A percentile compares a stretch with the other conserved stretches of the same genome.
Evolutionary conservation across 2,113 vertebrate species (phyloP).

Genomic region (Gorsachius goisagi): DNA sequence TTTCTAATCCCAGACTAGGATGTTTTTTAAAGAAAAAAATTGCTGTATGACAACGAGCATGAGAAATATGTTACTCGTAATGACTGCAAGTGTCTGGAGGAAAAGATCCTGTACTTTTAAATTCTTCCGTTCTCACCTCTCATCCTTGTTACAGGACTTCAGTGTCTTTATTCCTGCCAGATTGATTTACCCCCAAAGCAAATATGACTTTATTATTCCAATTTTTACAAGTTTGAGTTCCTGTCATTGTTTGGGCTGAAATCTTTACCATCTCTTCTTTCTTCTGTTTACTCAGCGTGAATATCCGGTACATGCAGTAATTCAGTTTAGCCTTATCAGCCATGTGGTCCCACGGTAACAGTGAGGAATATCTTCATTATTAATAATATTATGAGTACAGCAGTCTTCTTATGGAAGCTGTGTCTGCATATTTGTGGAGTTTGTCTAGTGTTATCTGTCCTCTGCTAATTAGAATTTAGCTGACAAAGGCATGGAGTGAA

Average conservation of each 20-base stretch:
- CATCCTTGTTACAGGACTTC: background rate
- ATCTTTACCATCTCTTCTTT: slow-evolving; percentile 44
- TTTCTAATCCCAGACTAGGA: background rate
- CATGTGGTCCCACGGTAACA: slow-evolving; percentile 14
- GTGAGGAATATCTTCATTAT: slow-evolving; percentile 62
- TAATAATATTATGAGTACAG: slow-evolving; percentile 47
- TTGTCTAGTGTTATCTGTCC: slow-evolving; percentile 44
- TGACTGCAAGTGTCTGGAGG: background rate
- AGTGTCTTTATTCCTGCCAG: background rate
- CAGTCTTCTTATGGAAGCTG: background rate
- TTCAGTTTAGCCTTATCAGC: slow-evolving; percentile 65
- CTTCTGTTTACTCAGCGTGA: slow-evolving; percentile 62
- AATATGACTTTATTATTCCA: slow-evolving; percentile 40
- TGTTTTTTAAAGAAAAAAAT: background rate
- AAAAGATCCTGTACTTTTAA: background rate
- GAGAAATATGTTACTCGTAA: background rate
- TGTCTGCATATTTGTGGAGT: slow-evolving; percentile 46
- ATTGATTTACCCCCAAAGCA: slow-evolving; percentile 19
- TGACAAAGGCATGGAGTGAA: slow-evolving; percentile 34
- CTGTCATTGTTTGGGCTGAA: slow-evolving; percentile 10
- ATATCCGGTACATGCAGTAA: slow-evolving; percentile 16
- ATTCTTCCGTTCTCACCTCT: background rate
- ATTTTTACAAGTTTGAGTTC: slow-evolving; percentile 54
- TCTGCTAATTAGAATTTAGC: slow-evolving; percentile 68
- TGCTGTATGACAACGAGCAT: background rate